These are phyloP conservation scores for Troglohyphantes excavatus DNA, from an alignment of 2,888 invertebrate genomes.

Conservation along the genomic window DNA sequence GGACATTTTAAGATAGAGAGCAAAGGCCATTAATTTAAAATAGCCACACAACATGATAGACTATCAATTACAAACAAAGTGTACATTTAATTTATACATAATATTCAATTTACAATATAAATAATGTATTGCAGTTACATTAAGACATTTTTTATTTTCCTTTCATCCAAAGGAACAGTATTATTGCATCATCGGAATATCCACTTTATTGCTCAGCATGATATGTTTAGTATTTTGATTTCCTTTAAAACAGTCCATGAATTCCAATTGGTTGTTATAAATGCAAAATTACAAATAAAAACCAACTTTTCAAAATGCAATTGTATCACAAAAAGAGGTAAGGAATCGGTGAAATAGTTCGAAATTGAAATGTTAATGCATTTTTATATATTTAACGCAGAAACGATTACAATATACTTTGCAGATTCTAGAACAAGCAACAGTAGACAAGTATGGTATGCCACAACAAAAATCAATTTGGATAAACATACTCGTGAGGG, in stretches of 20 bases:
- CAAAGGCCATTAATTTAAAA: not conserved
- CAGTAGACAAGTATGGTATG: conserved; percentile 8
- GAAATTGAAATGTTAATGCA: conserved; percentile 10
- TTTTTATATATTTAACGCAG: conserved; percentile 13
- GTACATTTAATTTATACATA: not conserved
- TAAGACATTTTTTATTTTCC: no score
- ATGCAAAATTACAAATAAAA: not conserved
- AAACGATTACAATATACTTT: conserved; percentile 67
- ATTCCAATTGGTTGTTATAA: not conserved
- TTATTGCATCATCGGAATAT: not conserved
- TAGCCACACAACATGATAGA: not conserved
- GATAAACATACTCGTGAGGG: no score
- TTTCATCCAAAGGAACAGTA: not conserved
- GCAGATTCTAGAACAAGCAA: conserved; percentile 29
- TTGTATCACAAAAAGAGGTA: conserved; percentile 35
- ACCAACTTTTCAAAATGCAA: conserved; percentile 15
- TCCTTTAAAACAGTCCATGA: not conserved
- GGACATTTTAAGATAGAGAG: not conserved
- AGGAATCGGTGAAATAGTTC: conserved; percentile 2
- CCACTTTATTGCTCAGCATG: conserved; percentile 25
- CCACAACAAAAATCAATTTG: no score
- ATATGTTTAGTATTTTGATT: conserved; percentile 65
- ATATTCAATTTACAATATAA: not conserved
- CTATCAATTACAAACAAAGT: not conserved
- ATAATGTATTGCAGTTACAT: not conserved